Conservation (phyloP, 2,888 invertebrate species). For the Lepeophtheirus nordmannii region DNA sequence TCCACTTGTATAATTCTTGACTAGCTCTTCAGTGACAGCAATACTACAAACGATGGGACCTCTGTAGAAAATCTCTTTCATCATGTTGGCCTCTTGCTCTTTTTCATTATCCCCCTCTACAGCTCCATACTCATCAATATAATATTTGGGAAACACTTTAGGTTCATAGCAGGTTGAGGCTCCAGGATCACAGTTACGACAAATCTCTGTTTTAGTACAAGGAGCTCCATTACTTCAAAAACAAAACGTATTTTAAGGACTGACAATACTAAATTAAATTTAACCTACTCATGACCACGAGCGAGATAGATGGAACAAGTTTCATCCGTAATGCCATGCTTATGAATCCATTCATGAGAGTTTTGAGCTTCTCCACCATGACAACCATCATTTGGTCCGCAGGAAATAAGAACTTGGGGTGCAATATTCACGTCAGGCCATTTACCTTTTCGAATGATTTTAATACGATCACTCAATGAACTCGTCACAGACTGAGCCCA, state of each 20-base stretch:
- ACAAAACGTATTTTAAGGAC: not conserved
- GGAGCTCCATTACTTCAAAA: conserved; percentile 19
- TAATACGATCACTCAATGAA: conserved; percentile 20
- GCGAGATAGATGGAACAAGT: conserved; percentile 21
- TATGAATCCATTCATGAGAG: conserved; percentile 10
- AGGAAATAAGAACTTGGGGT: conserved; percentile 22
- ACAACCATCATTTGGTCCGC: conserved; percentile 19
- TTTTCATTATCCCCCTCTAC: not conserved
- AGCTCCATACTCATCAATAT: conserved; percentile 21
- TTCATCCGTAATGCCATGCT: conserved; percentile 21
- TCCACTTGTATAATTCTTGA: conserved; percentile 19
- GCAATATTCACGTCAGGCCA: conserved; percentile 24
- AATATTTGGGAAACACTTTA: conserved; percentile 1
- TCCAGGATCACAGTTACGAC: conserved; percentile 18
- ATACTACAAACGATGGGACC: conserved; percentile 23
- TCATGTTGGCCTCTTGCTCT: conserved; percentile 22
- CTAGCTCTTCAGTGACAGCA: conserved; percentile 20
- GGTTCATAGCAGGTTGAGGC: conserved; percentile 4
- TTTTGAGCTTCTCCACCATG: conserved; percentile 18
- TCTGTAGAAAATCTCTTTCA: conserved; percentile 21
- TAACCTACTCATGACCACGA: not conserved
- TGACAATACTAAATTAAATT: not conserved
- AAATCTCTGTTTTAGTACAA: conserved; percentile 15
- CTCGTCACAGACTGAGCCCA: conserved; percentile 22
- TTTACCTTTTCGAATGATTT: conserved; percentile 13